Base-by-base conservation (phyloP, 2,888 invertebrate species). In the Axea sp. region DNA sequence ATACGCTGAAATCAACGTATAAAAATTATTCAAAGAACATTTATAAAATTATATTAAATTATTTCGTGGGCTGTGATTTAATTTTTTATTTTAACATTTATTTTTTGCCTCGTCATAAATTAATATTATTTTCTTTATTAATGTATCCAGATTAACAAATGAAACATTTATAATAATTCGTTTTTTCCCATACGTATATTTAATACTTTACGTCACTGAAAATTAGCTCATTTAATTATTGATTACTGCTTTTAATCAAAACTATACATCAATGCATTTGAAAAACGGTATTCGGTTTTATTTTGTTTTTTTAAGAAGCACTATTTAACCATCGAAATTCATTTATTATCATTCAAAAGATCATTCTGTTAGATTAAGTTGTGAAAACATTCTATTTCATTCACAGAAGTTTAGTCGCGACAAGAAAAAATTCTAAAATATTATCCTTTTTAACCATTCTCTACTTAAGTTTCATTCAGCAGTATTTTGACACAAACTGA, bases 271-370 rank as follows among this genome's bases (percentile, higher is more conserved):
- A 11, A 28, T 28, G 49, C 7, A 35, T 37, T 49, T 49, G 22
- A 60, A 49, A 57, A 60, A 47, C 26, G 47, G 24, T 37, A 11
- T 60, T 47, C n/a, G n/a, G n/a, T 28, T 35, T 60, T 24, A 26
- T 35, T 60, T 47, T 37, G 33, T n/a, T 3, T 6, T 3, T 19
- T 7, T 26, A n/a, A n/a, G n/a, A 19, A 49, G 39, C 28, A 37
- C 28, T 24, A 53, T 43, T 64, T 41, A 33, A 35, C 51, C 43
- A 53, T 53, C 51, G 49, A 33, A 28, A 59, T 59, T 59, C 68
- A 68, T 68, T 59, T 59, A 68, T 68, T 68, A 68, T 30, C 59
- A 19, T 51, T 68, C 51, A 43, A 14, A 51, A 43, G 68, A 35
- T 68, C 59, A 43, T 68, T 59, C 59, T 24, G 8, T 17, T 41